phyloP scores from a whole-genome alignment of 2,888 invertebrate genomes.

The Epsilonema sp. region DNA sequence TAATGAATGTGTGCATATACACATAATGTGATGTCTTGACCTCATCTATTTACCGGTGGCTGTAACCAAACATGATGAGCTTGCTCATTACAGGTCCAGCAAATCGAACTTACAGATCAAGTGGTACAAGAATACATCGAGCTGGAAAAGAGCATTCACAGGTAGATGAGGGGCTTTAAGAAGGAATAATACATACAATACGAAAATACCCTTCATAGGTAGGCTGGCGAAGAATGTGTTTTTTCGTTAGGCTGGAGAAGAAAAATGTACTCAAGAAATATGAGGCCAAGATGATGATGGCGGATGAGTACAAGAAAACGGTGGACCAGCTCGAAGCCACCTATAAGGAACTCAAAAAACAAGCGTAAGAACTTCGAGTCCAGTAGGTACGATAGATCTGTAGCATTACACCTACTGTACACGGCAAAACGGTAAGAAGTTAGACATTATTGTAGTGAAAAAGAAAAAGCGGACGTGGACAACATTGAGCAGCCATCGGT shows the following conservation, averaged over 20 bases:
- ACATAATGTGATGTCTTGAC: too few relatives aligned
- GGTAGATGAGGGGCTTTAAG: neutral
- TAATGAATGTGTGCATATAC: too few relatives aligned
- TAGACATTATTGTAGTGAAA: conserved; percentile 21
- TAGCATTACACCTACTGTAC: neutral
- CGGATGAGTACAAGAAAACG: conserved; percentile 26
- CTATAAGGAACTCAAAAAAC: conserved; percentile 27
- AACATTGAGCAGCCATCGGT: conserved; percentile 30
- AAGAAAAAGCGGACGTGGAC: conserved; percentile 33
- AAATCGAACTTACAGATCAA: conserved; percentile 21
- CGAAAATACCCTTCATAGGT: too few relatives aligned
- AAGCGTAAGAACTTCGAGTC: conserved; percentile 27
- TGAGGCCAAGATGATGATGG: conserved; percentile 26
- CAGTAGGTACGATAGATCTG: too few relatives aligned
- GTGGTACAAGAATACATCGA: conserved; percentile 29
- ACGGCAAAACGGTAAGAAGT: neutral
- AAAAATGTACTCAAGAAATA: conserved; percentile 29
- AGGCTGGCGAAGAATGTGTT: too few relatives aligned
- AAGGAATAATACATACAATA: too few relatives aligned
- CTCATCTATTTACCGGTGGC: too few relatives aligned
- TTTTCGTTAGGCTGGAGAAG: conserved; percentile 20
- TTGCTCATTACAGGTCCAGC: too few relatives aligned
- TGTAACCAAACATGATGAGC: too few relatives aligned
- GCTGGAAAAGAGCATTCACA: conserved; percentile 29
- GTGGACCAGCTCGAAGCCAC: conserved; percentile 27